These are phyloP conservation scores for Eurypyga helias DNA, from an alignment of 2,113 vertebrate genomes.

Conservation along the genomic window DNA sequence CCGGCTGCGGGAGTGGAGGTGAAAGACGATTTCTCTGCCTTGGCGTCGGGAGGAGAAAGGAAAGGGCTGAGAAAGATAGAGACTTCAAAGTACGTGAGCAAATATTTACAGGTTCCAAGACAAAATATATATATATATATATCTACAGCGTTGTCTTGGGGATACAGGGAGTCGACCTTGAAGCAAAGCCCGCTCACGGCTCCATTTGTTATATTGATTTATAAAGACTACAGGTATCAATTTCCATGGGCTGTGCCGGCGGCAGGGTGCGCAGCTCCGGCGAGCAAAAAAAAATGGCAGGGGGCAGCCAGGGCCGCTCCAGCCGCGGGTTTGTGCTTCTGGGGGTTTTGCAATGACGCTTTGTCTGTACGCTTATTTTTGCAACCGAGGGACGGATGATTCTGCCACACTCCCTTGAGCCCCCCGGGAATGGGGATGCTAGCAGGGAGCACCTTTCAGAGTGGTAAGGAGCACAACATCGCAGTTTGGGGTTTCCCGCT, in stretches of 20 bases:
- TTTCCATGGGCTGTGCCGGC: neutral
- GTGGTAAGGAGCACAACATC: neutral
- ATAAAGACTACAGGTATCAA: neutral
- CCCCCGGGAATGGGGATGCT: neutral
- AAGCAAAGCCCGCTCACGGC: neutral
- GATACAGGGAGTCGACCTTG: neutral
- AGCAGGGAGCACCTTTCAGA: rapidly evolving
- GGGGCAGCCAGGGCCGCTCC: neutral
- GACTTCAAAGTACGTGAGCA: constrained; percentile 39
- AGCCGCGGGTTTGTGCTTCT: neutral
- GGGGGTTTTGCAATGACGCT: neutral
- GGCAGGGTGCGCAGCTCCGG: rapidly evolving
- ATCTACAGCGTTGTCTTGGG: constrained; percentile 53
- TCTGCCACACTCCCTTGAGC: neutral
- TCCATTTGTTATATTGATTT: constrained; percentile 54
- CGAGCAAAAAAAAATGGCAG: too few species aligned
- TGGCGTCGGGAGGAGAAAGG: neutral
- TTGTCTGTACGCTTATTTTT: neutral
- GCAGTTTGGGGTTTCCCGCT: neutral
- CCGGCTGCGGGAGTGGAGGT: neutral
- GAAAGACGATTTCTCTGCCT: neutral
- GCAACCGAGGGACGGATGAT: neutral
- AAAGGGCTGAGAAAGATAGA: constrained; percentile 24
- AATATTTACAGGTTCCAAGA: constrained; percentile 71
- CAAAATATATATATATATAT: neutral